Base-by-base conservation (phyloP, 2,888 invertebrate species). In the Oscheius sp. region DNA sequence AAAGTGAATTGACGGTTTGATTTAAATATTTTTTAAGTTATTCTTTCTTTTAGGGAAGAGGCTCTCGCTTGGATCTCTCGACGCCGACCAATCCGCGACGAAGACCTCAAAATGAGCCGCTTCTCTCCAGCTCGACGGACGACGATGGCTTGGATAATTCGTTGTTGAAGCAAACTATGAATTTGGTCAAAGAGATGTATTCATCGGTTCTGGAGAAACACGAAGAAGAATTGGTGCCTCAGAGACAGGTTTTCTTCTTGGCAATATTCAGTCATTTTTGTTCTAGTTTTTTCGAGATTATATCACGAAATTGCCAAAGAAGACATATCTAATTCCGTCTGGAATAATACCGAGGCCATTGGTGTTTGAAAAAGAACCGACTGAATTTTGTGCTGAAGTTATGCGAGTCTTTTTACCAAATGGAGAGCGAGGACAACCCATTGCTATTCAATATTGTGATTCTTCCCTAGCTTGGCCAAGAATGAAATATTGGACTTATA, bases 401-500 rank as follows among this genome's bases (percentile, higher is more conserved):
- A 48, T 23, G 3, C n/a, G 25, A 25, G 23, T 48, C 6, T 48
- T 5, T 48, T 23, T 25, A 12, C 17, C 17, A 20, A 20, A 12
- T 20, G 48, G 48, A 48, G 20, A 48, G 25, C 48, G 12, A 23
- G 37, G 8, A n/a, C 45, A 42, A 2, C 27, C 25, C n/a, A 45
- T 61, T 3, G 15, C 12, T 1, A n/a, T 42, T 6, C 61, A 61
- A 15, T 64, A 53, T 42, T 42, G 42, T 27, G 12, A 25, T 10
- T 31, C 65, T 2, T 29, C 53, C 20, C 15, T 27, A 3, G 12
- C 34, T 1, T 42, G 27, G 29, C 65, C 65, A 23, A 65, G 53
- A 23, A 53, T 52, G 52, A 65, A 65, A 34, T 2, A 65, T 33
- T 65, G 52, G 52, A 25, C 31, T 6, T 29, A 65, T 25, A 39